These are phyloP conservation scores for Cossypha heuglini DNA, from an alignment of 2,797 vertebrate species.

Conservation along the genomic window DNA sequence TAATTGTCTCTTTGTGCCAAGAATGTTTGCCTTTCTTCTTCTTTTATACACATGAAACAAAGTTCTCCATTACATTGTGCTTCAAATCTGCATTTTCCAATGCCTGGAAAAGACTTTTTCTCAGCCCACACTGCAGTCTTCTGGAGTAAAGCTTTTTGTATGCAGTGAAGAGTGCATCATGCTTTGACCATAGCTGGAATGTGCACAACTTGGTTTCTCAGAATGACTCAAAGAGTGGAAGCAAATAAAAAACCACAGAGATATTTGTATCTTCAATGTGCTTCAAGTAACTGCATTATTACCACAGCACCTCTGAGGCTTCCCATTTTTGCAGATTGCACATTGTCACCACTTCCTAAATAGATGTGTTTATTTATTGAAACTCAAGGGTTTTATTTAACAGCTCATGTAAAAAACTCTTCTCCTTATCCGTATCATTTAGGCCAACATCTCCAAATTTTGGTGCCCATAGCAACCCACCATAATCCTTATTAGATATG, in stretches of 20 bases:
- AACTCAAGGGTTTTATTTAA: slow-evolving; percentile 64
- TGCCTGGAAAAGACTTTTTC: neutral
- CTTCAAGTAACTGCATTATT: slow-evolving; percentile 91
- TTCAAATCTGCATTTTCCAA: neutral
- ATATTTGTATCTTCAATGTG: slow-evolving; percentile 86
- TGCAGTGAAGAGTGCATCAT: neutral
- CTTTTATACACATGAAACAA: neutral
- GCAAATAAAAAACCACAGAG: slow-evolving; percentile 82
- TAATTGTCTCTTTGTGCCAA: slow-evolving; percentile 30
- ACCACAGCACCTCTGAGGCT: slow-evolving; percentile 83
- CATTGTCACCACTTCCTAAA: slow-evolving; percentile 91
- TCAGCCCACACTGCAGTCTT: neutral
- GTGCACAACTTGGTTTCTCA: slow-evolving; percentile 74
- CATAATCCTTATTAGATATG: neutral
- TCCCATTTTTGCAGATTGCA: slow-evolving; percentile 91
- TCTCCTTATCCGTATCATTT: slow-evolving; percentile 7
- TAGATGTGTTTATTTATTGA: slow-evolving; percentile 83
- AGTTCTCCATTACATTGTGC: neutral
- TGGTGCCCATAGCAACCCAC: neutral
- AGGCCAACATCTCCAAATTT: neutral
- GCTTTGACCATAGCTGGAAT: slow-evolving; percentile 59
- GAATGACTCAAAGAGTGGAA: slow-evolving; percentile 76
- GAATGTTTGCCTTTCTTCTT: slow-evolving; percentile 27
- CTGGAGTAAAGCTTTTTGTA: neutral
- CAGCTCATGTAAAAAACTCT: slow-evolving; percentile 43